phyloP scores from a whole-genome alignment of 2,113 vertebrate species.

The Cinclus mexicanus region DNA sequence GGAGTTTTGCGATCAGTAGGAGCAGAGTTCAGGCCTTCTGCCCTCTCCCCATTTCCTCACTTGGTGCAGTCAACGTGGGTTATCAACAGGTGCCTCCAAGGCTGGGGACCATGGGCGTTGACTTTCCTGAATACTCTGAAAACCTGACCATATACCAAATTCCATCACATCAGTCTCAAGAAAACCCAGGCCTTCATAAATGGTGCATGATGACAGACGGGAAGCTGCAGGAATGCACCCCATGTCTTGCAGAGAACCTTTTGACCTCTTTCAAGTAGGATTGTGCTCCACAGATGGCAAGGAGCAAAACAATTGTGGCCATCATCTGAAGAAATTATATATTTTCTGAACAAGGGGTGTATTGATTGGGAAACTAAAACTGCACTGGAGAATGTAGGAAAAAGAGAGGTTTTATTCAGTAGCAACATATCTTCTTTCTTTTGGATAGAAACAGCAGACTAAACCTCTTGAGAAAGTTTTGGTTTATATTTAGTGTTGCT shows the following conservation, averaged over 20 bases:
- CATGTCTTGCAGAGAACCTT: background rate
- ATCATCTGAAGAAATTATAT: background rate
- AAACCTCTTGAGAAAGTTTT: constrained; percentile 21
- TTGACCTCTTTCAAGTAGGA: background rate
- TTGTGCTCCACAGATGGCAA: background rate
- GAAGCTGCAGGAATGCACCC: background rate
- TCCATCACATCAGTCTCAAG: background rate
- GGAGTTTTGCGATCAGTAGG: background rate
- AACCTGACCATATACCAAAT: background rate
- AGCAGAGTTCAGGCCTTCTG: background rate
- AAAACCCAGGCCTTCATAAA: background rate
- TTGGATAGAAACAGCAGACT: background rate
- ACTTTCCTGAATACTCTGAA: background rate
- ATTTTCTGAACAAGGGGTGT: background rate
- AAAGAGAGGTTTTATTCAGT: background rate
- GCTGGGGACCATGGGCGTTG: background rate
- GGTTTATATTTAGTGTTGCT: constrained; percentile 48
- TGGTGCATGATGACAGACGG: background rate
- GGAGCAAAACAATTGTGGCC: background rate
- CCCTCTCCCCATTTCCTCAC: background rate
- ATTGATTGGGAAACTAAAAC: background rate
- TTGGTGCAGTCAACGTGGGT: background rate
- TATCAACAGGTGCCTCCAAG: background rate
- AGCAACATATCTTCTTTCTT: background rate
- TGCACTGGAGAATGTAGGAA: background rate